Conservation (phyloP, 2,113 vertebrate species). For the Laticauda laticaudata region DNA sequence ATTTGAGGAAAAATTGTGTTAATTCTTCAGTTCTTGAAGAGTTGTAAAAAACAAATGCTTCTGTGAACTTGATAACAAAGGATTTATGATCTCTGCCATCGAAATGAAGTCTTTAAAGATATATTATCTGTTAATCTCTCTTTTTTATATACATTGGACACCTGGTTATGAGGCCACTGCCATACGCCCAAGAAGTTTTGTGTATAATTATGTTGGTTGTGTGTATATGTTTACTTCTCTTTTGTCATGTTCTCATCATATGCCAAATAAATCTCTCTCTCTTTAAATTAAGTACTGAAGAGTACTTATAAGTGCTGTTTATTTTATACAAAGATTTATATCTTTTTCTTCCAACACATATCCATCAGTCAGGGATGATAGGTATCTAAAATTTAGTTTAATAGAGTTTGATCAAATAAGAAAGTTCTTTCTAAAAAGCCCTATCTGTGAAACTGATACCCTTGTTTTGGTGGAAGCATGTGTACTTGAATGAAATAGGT, state of each 20-base stretch:
- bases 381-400: background rate
- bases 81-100: background rate
- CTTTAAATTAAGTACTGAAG: background rate
- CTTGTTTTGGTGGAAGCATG: background rate
- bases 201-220: background rate
- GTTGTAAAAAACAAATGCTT: background rate
- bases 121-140: background rate
- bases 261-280: background rate
- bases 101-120: background rate
- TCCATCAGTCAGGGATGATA: background rate
- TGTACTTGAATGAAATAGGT: slow-evolving; percentile 10
- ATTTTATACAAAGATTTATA: background rate
- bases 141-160: background rate
- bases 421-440: background rate
- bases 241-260: background rate
- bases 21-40: background rate
- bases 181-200: background rate
- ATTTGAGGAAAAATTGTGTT: background rate
- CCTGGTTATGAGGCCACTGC: background rate
- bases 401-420: background rate
- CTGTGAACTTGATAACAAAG: background rate
- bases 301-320: background rate
- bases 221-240: background rate
- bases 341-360: background rate
- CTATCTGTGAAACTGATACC: slow-evolving; percentile 4